A percentile compares a stretch with the other conserved stretches of the same genome.
phyloP scores from a whole-genome alignment of 2,888 invertebrate genomes.

The Rhagonycha lutea region DNA sequence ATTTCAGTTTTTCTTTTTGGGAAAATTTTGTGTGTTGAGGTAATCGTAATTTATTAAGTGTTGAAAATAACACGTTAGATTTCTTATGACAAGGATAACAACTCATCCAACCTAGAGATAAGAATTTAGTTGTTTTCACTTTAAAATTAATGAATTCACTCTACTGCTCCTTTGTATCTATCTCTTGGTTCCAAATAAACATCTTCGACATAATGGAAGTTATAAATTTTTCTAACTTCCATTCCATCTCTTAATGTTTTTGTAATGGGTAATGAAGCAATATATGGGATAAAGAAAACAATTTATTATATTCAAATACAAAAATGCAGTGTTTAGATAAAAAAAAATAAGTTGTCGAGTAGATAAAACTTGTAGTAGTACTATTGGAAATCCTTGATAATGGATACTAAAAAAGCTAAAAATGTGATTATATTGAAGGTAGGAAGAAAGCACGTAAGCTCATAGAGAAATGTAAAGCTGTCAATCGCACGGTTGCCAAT shows the following conservation, averaged over 20 bases:
- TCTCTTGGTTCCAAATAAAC: not conserved
- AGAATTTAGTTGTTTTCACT: not conserved
- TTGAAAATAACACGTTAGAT: not conserved
- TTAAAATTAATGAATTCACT: conserved; percentile 1
- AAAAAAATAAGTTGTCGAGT: not conserved
- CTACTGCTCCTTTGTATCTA: not conserved
- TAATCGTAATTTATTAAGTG: not conserved
- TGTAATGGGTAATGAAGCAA: not conserved
- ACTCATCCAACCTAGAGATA: not conserved
- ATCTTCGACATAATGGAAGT: not conserved
- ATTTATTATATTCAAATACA: not conserved
- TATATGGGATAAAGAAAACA: not conserved
- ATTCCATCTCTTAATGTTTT: not conserved
- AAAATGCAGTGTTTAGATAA: not conserved
- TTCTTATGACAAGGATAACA: not conserved
- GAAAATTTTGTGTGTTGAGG: not conserved
- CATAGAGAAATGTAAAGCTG: conserved; percentile 46
- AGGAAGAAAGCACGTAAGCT: conserved; percentile 34
- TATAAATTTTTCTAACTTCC: not conserved
- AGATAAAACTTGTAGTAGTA: conserved; percentile 21
- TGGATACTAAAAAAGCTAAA: conserved; percentile 40
- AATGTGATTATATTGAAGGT: conserved; percentile 32
- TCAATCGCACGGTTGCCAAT: conserved; percentile 42
- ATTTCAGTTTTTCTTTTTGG: not conserved
- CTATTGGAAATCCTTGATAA: conserved; percentile 34